Evolutionary conservation across 1,140 invertebrate genomes (phyloP).

Genomic region (Neodiprion pinetum): DNA sequence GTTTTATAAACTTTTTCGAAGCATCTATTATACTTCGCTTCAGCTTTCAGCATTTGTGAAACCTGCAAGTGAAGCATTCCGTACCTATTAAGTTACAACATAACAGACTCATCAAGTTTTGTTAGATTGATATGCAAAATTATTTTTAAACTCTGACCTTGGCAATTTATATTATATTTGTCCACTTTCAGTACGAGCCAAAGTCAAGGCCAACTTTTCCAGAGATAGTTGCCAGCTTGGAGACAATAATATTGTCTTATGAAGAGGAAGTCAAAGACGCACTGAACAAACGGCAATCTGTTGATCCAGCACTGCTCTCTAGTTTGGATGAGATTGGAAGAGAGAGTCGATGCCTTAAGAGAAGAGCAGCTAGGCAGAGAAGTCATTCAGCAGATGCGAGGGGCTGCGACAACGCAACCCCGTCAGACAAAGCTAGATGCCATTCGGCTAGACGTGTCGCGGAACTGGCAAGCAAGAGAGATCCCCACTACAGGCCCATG

Average conservation of each 20-base stretch:
- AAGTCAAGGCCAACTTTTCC: slow-evolving; percentile 84
- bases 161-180: slow-evolving; percentile 12
- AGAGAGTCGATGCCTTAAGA: slow-evolving; percentile 44
- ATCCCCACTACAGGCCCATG: slow-evolving; percentile 78
- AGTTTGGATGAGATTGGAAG: slow-evolving; percentile 54
- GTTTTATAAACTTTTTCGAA: slow-evolving; percentile 12
- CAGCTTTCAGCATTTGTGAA: too few relatives aligned
- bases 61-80: too few relatives aligned
- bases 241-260: slow-evolving; percentile 56
- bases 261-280: slow-evolving; percentile 48
- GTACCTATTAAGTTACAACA: too few relatives aligned
- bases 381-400: slow-evolving; percentile 56
- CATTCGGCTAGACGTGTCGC: slow-evolving; percentile 69
- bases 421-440: slow-evolving; percentile 77
- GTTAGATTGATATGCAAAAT: too few relatives aligned
- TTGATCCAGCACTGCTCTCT: slow-evolving; percentile 49
- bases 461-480: slow-evolving; percentile 79
- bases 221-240: slow-evolving; percentile 71
- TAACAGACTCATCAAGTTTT: too few relatives aligned
- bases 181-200: slow-evolving; percentile 77
- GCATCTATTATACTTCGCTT: slow-evolving; percentile 9
- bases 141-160: too few relatives aligned
- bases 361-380: slow-evolving; percentile 37
- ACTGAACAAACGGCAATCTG: slow-evolving; percentile 47
- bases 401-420: slow-evolving; percentile 52